Percentiles rank a stretch among this genome's conserved stretches.
Conservation (phyloP, 2,113 vertebrate genomes). For the Aplodontia rufa region DNA sequence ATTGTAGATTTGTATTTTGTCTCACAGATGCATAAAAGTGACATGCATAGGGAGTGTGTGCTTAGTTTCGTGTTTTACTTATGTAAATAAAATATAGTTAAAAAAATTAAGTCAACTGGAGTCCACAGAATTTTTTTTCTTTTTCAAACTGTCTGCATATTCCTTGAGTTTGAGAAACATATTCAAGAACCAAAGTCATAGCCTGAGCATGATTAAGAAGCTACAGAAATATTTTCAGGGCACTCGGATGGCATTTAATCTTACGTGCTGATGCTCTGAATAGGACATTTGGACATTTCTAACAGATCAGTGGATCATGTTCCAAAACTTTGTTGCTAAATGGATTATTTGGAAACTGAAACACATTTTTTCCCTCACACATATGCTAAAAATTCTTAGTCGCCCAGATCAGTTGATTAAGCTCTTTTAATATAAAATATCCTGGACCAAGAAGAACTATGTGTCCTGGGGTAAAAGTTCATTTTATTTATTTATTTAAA, state of each 20-base stretch:
- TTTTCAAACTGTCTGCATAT: not conserved
- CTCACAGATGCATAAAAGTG: not conserved
- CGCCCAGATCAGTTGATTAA: not conserved
- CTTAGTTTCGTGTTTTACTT: not conserved
- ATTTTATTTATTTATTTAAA: too few species aligned
- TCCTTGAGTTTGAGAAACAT: not conserved
- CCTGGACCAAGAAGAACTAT: not conserved
- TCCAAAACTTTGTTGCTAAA: not conserved
- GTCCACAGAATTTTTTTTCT: not conserved
- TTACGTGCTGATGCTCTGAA: not conserved
- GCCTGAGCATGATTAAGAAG: not conserved
- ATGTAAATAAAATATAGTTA: not conserved
- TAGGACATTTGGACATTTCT: not conserved
- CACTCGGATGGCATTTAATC: not conserved
- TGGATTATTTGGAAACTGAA: not conserved
- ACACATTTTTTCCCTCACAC: not conserved
- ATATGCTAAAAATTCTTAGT: not conserved
- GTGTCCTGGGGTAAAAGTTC: not conserved
- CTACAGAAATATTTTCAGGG: not conserved
- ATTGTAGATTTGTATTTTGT: not conserved
- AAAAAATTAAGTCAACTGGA: not conserved
- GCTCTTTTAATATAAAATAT: slow-evolving; percentile 12
- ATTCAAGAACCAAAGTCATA: not conserved
- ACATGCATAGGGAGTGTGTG: not conserved
- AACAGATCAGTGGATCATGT: not conserved